phyloP scores from a whole-genome alignment of 2,113 vertebrate genomes.

The Edolisoma coerulescens region DNA sequence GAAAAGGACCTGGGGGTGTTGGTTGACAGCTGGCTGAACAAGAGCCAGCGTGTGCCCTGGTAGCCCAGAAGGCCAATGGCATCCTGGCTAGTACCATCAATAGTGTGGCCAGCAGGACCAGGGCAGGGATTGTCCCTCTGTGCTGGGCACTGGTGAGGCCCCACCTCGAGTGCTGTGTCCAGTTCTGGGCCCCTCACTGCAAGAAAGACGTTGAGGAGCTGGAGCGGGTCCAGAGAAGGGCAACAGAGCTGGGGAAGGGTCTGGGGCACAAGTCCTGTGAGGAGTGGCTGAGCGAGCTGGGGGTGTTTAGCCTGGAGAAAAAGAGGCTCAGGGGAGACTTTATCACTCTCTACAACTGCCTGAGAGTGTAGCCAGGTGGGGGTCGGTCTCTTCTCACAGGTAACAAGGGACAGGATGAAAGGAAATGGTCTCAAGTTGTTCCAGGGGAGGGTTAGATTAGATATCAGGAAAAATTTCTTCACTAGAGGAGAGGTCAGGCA shows the following conservation, averaged over 20 bases:
- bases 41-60: background rate
- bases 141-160: fast-evolving
- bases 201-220: background rate
- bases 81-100: background rate
- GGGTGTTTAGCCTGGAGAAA: background rate
- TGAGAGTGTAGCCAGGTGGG: background rate
- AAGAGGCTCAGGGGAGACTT: background rate
- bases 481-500: background rate
- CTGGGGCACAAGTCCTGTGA: background rate
- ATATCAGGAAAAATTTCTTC: background rate
- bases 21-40: background rate
- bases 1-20: background rate
- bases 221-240: background rate
- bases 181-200: background rate
- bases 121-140: no score
- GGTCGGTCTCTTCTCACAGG: fast-evolving
- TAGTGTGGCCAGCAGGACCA: background rate
- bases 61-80: background rate
- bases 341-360: background rate
- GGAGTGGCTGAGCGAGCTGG: background rate
- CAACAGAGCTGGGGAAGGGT: fast-evolving
- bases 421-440: background rate
- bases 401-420: background rate
- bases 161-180: background rate
- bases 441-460: background rate